Evolutionary conservation across 2,888 invertebrate species (phyloP), one percentile per base, ranked within the genome.

Genomic region (Athripsodes cinereus): DNA sequence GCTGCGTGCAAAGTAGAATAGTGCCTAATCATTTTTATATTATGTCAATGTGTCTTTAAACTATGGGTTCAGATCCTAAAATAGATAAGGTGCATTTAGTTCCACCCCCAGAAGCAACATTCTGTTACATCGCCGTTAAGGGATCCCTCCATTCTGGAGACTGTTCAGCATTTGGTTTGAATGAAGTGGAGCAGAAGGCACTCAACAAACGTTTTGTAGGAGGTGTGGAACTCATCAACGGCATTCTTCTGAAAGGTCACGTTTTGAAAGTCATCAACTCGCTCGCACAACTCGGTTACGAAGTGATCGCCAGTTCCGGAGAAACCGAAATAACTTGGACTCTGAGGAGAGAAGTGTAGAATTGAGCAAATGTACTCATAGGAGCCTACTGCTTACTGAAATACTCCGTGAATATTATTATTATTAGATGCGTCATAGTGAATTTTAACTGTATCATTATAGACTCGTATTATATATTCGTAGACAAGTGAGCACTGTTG

Each of bases 281-380:
- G 44, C 74, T 92, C 66, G 84, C 86, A 57, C 85, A 87, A 71
- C 79, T 91, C 64, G 90, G 90, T 57, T 92, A 91, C 71, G 84
- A 83, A 69, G 85, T 92, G 49, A 75, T 89, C 62, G 83, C 86
- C 67, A 87, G 86, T 70, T 88, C 89, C 63, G 91, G 91, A 16
- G 91, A 91, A 70, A 78, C 86, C 20, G 91, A 91, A 75, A 84
- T 88, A 66, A 84, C 88, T 66, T 92, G 91, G 91, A 92, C 91
- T 49, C 78, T 92, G 75, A 87, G 88, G 69, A 83, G 90, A 68
- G 89, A 90, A 72, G 71, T 85, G 5, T 59, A 56, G 10, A 47
- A 53, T 19, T n/a, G n/a, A n/a, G n/a, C n/a, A n/a, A n/a, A n/a
- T 35, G 22, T 18, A n/a, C n/a, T n/a, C n/a, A n/a, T n/a, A n/a